phyloP scores from a whole-genome alignment of 1,140 invertebrate species.

The Kradibia gibbosae region DNA sequence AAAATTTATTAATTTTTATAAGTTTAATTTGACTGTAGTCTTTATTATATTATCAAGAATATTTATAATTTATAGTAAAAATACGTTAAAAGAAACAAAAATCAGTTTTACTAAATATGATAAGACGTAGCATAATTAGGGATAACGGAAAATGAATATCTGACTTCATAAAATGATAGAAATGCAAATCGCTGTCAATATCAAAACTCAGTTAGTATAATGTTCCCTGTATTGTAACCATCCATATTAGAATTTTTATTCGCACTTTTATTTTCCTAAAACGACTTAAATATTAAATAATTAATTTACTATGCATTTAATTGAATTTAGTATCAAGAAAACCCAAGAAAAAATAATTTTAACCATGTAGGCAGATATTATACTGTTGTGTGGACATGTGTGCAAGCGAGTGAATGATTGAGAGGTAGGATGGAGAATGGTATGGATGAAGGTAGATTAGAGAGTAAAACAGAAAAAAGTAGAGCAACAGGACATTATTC shows the following conservation, averaged over 20 bases:
- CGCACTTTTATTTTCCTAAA: conserved; percentile 47
- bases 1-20: too few relatives aligned
- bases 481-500: not conserved
- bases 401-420: not conserved
- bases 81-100: too few relatives aligned
- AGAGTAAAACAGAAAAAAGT: not conserved
- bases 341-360: not conserved
- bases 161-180: not conserved
- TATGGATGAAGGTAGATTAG: not conserved
- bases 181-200: not conserved
- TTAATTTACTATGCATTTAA: conserved; percentile 69
- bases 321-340: conserved; percentile 59
- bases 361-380: not conserved
- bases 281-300: conserved; percentile 57
- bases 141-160: too few relatives aligned
- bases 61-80: too few relatives aligned
- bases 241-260: not conserved
- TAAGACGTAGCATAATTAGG: too few relatives aligned
- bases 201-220: not conserved
- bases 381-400: too few relatives aligned
- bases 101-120: too few relatives aligned
- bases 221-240: not conserved
- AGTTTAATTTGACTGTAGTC: too few relatives aligned
- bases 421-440: not conserved
- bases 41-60: too few relatives aligned